These are phyloP conservation scores for Diachrysia chrysitis DNA, from an alignment of 2,888 invertebrate species.

Conservation along the genomic window DNA sequence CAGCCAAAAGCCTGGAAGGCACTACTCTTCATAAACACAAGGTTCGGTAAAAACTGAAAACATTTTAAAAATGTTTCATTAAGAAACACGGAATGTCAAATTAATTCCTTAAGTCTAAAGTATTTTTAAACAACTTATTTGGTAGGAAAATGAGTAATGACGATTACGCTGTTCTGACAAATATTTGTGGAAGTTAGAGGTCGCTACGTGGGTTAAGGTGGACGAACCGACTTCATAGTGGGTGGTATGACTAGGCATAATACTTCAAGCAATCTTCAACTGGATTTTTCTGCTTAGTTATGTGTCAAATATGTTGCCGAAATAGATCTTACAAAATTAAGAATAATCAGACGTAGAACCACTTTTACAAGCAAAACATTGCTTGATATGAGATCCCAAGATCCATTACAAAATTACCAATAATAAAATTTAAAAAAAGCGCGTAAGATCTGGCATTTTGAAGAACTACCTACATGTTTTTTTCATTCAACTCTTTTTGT, in stretches of 20 bases:
- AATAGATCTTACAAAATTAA: too few relatives aligned
- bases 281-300: slow-evolving; percentile 21
- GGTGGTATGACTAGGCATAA: slow-evolving; percentile 28
- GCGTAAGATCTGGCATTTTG: too few relatives aligned
- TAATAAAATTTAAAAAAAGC: too few relatives aligned
- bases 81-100: not conserved
- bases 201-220: slow-evolving; percentile 11
- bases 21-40: not conserved
- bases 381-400: too few relatives aligned
- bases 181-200: slow-evolving; percentile 20
- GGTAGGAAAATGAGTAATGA: slow-evolving; percentile 17
- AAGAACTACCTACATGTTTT: too few relatives aligned
- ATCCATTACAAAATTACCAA: too few relatives aligned
- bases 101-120: not conserved
- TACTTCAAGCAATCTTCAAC: not conserved
- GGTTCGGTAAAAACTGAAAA: too few relatives aligned
- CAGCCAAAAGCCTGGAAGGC: not conserved
- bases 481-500: too few relatives aligned
- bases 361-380: too few relatives aligned
- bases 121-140: not conserved
- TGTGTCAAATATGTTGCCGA: not conserved
- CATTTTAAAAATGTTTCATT: not conserved
- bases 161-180: slow-evolving; percentile 9
- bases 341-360: too few relatives aligned
- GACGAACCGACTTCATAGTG: slow-evolving; percentile 16